Evolutionary conservation across 2,888 invertebrate species (phyloP).

Genomic region (Pterostichus niger): DNA sequence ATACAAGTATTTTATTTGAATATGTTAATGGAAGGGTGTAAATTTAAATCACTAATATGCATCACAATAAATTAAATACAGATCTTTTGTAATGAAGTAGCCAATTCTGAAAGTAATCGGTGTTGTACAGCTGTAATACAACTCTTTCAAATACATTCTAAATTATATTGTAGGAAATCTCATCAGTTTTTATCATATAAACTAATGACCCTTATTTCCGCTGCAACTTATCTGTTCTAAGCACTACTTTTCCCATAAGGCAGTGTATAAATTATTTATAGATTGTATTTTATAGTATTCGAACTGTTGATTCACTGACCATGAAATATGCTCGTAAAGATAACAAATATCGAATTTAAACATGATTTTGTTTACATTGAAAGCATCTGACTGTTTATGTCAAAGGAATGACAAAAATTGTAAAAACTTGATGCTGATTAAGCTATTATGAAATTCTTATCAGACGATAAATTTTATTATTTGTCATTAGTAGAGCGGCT

Average conservation of each 20-base stretch:
- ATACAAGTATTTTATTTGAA: no score
- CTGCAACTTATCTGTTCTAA: constrained; percentile 44
- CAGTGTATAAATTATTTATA: constrained; percentile 31
- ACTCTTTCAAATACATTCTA: constrained; percentile 6
- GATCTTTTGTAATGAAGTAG: not conserved
- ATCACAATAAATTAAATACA: no score
- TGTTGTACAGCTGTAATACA: not conserved
- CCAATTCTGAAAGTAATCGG: not conserved
- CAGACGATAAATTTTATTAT: not conserved
- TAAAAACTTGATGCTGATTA: not conserved
- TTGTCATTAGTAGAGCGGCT: not conserved
- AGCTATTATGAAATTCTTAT: constrained; percentile 41
- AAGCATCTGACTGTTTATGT: not conserved
- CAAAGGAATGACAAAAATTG: not conserved
- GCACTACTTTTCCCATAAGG: constrained; percentile 27
- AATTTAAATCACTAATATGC: no score
- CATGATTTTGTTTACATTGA: constrained; percentile 40
- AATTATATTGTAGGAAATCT: constrained; percentile 42
- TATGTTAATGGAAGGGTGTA: no score
- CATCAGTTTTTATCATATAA: constrained; percentile 55
- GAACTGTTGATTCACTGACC: constrained; percentile 26
- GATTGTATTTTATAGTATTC: constrained; percentile 25
- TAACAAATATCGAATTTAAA: constrained; percentile 15
- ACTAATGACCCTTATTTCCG: constrained; percentile 52
- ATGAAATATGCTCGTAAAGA: constrained; percentile 31